A percentile compares a stretch with the other conserved stretches of the same genome.
phyloP scores from a whole-genome alignment of 2,113 vertebrate species.

The Calcarius ornatus region DNA sequence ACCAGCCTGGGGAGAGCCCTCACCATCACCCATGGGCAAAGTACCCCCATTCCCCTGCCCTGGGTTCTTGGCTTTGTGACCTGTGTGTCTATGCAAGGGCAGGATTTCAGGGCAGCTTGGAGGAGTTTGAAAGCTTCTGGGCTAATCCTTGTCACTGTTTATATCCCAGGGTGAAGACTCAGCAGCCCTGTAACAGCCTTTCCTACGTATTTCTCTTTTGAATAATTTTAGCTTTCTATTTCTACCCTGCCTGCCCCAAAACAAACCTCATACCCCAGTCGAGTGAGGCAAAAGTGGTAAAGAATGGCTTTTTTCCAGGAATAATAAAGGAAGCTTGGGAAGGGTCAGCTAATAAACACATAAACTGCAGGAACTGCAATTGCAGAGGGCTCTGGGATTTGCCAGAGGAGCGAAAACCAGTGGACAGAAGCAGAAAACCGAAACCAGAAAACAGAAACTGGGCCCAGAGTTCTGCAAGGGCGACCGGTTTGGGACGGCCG shows the following conservation, averaged over 20 bases:
- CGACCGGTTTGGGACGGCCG: rapidly evolving
- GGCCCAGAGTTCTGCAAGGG: rapidly evolving
- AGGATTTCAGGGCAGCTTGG: background rate
- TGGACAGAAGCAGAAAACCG: background rate
- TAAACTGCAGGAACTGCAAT: background rate
- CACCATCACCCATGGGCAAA: background rate
- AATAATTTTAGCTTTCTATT: background rate
- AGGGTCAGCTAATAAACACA: background rate
- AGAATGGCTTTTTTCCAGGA: background rate
- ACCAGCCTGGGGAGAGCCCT: background rate
- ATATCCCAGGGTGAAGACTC: background rate
- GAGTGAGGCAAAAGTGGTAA: background rate
- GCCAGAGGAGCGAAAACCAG: background rate
- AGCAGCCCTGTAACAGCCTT: background rate
- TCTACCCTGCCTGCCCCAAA: background rate
- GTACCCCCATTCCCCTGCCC: background rate
- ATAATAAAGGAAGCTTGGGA: background rate
- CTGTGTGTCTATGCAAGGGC: background rate
- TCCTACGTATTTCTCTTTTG: background rate
- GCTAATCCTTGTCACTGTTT: background rate
- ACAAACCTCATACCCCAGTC: background rate
- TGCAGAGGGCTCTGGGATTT: background rate
- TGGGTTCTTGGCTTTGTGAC: background rate
- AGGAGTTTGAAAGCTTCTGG: background rate
- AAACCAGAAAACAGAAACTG: background rate